Evolutionary conservation across 30 jellyfish, hydroid and myxozoan genomes (phyloP).

Genomic region (Turritopsis dohrnii): DNA sequence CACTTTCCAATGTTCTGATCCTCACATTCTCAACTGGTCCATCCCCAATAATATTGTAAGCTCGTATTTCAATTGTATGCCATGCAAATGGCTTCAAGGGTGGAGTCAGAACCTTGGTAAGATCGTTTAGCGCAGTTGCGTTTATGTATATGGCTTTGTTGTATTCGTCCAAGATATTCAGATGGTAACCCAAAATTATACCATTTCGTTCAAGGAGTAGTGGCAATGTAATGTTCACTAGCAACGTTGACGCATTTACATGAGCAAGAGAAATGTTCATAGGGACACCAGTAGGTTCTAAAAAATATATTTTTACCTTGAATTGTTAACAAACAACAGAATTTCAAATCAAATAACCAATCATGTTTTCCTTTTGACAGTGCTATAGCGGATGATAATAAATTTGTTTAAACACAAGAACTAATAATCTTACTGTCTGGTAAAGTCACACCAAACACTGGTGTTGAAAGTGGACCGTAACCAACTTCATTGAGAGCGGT

Average conservation of each 20-base stretch:
- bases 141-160: background rate
- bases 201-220: background rate
- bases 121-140: background rate
- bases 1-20: background rate
- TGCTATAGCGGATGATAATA: too few species aligned
- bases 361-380: too few species aligned
- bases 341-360: too few species aligned
- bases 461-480: background rate
- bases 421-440: background rate
- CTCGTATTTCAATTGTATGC: background rate
- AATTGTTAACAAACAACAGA: too few species aligned
- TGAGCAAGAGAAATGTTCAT: background rate
- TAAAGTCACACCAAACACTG: background rate
- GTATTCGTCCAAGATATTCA: background rate
- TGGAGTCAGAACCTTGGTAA: background rate
- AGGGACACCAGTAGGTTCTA: background rate
- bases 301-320: too few species aligned
- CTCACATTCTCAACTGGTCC: background rate
- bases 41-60: slow-evolving; percentile 2
- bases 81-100: background rate
- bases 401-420: too few species aligned
- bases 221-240: background rate
- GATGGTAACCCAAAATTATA: background rate
- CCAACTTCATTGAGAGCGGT: background rate
- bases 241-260: background rate